Base-by-base conservation (phyloP, 2,888 invertebrate genomes). In the Drosophila nr. medialis region DNA sequence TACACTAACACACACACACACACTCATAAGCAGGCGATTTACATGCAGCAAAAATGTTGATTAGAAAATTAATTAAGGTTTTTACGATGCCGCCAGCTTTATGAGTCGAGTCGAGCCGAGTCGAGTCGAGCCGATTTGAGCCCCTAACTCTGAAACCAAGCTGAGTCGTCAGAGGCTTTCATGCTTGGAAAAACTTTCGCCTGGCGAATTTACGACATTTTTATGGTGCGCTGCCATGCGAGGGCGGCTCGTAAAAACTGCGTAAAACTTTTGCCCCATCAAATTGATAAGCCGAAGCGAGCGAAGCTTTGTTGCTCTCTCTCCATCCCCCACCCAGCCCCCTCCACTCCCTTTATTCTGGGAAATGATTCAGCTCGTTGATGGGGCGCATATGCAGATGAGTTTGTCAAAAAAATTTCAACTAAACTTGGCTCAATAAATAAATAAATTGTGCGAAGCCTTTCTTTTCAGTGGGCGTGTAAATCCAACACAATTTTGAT, bases 211-310 rank as follows among this genome's bases (percentile, higher is more conserved):
- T 91, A 91, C 89, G 91, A 91, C 89, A 80, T 90, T 91, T 91
- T 91, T 91, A 91, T 91, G 86, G 89, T 81, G 80, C 75, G 75
- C 90, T 90, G 90, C 86, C 91, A 91, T 86, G 91, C 90, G 79
- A 85, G 75, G 72, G 72, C 75, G 75, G 75, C 77, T 81, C 82
- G 78, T 81, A 89, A 81, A 84, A 86, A 86, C 75, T 88, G 86
- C 86, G 86, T 83, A 82, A 83, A 86, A 86, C 63, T 73, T 88
- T 80, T 69, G 61, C 56, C 74, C 74, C 74, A 70, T 77, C 70
- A 70, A 76, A 75, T 77, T 80, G 75, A 79, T 73, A 85, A 83
- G 72, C 65, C 53, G 55, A n/a, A 38, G 38, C 55, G n/a, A 38
- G 27, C 29, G 8, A 29, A 38, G 38, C 38, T 38, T 55, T 54